A percentile compares a stretch with the other conserved stretches of the same genome.
Evolutionary conservation across 2,113 vertebrate species (phyloP).

Genomic region (Datnioides undecimradiatus): DNA sequence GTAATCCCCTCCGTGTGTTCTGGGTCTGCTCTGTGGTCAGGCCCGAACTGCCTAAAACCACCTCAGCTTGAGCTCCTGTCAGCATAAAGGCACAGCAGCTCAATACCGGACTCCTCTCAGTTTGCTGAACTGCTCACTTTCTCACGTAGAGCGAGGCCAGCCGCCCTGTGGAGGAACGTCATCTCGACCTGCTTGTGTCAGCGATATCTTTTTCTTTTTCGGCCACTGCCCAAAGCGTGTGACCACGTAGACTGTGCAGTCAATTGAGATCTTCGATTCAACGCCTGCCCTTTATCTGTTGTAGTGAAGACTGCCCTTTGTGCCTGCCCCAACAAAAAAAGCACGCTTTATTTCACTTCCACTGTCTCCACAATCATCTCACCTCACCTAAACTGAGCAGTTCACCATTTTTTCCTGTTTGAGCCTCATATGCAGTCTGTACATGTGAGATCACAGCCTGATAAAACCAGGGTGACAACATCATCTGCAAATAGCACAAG

Average conservation of each 20-base stretch:
- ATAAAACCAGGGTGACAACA: constrained; percentile 7
- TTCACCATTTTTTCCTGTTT: neutral
- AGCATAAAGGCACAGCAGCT: constrained; percentile 27
- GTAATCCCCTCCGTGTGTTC: constrained; percentile 4
- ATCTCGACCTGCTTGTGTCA: constrained; percentile 34
- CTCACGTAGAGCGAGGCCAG: constrained; percentile 11
- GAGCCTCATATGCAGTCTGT: neutral
- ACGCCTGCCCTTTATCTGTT: neutral
- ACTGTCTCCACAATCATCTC: neutral
- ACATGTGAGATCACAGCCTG: constrained; percentile 7
- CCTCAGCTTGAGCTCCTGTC: constrained; percentile 24
- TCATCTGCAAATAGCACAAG: constrained; percentile 10
- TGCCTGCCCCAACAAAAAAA: neutral
- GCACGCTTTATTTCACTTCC: constrained; percentile 6
- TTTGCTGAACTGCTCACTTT: constrained; percentile 40
- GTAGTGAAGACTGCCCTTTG: neutral
- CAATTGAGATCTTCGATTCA: constrained; percentile 46
- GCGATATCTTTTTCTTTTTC: constrained; percentile 6
- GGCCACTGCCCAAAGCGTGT: neutral
- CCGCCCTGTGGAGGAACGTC: constrained; percentile 33
- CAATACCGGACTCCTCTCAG: constrained; percentile 14
- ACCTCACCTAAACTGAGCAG: neutral
- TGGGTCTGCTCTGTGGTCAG: constrained; percentile 31
- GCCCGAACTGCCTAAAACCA: constrained; percentile 14
- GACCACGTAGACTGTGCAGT: constrained; percentile 15